phyloP scores from a whole-genome alignment of 2,888 invertebrate species.

The Dione vanillae region DNA sequence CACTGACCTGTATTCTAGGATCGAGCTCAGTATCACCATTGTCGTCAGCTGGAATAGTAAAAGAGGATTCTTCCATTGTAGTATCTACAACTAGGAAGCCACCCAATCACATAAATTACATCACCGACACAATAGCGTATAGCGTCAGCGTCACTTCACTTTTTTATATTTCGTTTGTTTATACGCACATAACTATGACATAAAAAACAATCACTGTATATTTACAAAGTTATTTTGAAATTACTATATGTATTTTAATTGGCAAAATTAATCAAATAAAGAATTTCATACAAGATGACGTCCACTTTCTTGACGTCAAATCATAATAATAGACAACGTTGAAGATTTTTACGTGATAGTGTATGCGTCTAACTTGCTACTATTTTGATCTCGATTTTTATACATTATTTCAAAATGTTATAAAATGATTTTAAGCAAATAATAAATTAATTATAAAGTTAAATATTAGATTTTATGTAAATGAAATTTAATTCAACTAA shows the following conservation, averaged over 20 bases:
- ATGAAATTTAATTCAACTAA: no score
- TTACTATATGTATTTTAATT: constrained; percentile 49
- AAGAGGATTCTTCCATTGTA: constrained; percentile 84
- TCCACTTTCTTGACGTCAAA: constrained; percentile 78
- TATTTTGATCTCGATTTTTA: constrained; percentile 19
- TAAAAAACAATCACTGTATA: constrained; percentile 29
- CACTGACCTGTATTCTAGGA: constrained; percentile 85
- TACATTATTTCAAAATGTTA: neutral
- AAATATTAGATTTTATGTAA: neutral
- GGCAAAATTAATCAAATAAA: constrained; percentile 71
- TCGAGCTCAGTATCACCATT: constrained; percentile 84
- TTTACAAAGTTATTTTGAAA: constrained; percentile 35
- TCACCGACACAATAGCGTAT: constrained; percentile 78
- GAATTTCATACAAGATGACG: constrained; percentile 79
- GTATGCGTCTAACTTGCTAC: neutral
- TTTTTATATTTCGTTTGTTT: constrained; percentile 37
- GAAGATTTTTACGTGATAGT: constrained; percentile 42
- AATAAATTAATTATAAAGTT: neutral
- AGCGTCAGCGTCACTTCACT: constrained; percentile 73
- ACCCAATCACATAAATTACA: constrained; percentile 82
- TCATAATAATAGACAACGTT: constrained; percentile 72
- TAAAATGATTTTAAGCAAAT: neutral
- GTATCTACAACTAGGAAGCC: constrained; percentile 73
- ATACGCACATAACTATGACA: constrained; percentile 40
- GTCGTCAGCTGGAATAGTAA: constrained; percentile 82